phyloP scores from a whole-genome alignment of 2,113 vertebrate genomes.

The Pardalotus punctatus region DNA sequence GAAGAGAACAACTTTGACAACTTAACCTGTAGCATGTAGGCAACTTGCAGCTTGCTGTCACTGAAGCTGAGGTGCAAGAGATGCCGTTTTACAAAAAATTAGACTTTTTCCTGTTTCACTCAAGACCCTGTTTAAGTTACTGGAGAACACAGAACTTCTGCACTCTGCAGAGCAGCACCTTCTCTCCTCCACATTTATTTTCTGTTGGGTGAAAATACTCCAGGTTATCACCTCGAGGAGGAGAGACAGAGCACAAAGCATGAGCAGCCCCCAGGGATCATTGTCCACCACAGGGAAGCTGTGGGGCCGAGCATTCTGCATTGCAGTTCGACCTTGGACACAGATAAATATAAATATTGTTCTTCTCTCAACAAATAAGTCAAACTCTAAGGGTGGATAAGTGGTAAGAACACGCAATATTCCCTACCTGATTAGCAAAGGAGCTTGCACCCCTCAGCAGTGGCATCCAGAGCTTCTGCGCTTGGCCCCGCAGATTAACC shows the following conservation, averaged over 20 bases:
- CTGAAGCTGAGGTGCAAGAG: not conserved
- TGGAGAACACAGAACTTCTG: not conserved
- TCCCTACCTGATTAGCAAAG: not conserved
- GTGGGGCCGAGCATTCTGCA: not conserved
- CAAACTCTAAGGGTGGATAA: not conserved
- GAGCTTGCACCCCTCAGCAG: not conserved
- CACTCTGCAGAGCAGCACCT: not conserved
- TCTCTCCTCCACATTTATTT: not conserved
- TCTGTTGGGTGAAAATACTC: not conserved
- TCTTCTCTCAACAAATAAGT: not conserved
- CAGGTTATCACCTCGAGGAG: not conserved
- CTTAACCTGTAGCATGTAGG: not conserved
- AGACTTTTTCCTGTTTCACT: not conserved
- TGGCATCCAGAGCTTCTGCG: not conserved
- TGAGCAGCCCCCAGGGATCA: rapidly evolving
- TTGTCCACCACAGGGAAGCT: no score
- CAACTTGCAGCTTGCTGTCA: not conserved
- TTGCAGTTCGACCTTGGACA: rapidly evolving
- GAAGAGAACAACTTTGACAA: slow-evolving; percentile 18
- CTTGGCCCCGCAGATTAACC: not conserved
- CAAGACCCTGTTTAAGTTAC: not conserved
- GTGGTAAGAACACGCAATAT: not conserved
- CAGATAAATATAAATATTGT: not conserved
- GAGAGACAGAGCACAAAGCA: not conserved
- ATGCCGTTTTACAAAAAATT: not conserved